Base-by-base conservation (phyloP, 1,140 invertebrate genomes). In the Drosophila aff. region DNA sequence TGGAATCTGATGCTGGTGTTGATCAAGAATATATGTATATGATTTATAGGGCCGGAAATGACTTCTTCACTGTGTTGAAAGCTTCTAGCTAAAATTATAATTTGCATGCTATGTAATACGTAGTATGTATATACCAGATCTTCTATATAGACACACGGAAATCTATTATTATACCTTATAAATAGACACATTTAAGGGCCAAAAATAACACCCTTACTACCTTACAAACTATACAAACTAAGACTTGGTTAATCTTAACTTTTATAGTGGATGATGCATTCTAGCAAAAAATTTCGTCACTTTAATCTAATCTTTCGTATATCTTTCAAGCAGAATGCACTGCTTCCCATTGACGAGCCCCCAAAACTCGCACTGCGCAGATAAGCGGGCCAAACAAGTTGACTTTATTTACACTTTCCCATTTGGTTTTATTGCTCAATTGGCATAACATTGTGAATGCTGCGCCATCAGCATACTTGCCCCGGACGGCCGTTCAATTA, bases 401-500 rank as follows among this genome's bases (percentile, higher is more conserved):
- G 21, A 50, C 38, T 50, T 49, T 73, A 67, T 73, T 73, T 49
- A 73, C 69, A 73, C 46, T 73, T 73, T 73, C 53, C 67, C 67
- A 73, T 61, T 73, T 43, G 28, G 46, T 26, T 73, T 61, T 52
- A 73, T 52, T 61, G 67, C 21, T 43, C 53, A n/a, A 38, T 52
- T 73, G 41, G 38, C 67, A 40, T 43, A 72, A 72, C 68, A 60
- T 26, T 23, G n/a, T 52, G 69, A 73, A 73, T 73, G 69, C 68
- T 2, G 53, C 2, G 16, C 31, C 69, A 73, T 59, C 38, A 72
- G 23, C 52, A 41, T 49, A 52, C 50, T 50, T 33, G 52, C 53
- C 21, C 8, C 8, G 33, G 28, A 2, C 33, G 3, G 36, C 55
- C 43, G 43, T 68, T 69, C 64, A 68, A 62, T 77, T 77, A 0